Conservation (phyloP, 92 coral and sea anemone genomes). For the Epizoanthus illoricatus region DNA sequence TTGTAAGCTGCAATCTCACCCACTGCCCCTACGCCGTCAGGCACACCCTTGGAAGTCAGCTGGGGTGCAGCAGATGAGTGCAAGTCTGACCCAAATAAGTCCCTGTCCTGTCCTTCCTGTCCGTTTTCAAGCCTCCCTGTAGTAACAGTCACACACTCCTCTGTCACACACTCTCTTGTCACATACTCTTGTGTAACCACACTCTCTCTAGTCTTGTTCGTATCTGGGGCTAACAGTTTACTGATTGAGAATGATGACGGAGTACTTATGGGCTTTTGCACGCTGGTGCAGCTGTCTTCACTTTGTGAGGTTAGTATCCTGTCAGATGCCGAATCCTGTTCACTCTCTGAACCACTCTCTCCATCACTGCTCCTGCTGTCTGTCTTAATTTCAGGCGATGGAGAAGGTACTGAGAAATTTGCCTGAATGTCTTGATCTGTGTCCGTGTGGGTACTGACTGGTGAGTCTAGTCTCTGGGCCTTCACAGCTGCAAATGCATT, state of each 20-base stretch:
- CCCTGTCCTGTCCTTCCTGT: conserved; percentile 56
- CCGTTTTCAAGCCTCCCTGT: conserved; percentile 62
- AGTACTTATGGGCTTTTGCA: conserved; percentile 24
- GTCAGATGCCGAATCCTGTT: conserved; percentile 2
- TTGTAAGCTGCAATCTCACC: conserved; percentile 65
- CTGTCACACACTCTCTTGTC: conserved; percentile 39
- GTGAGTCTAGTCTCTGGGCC: conserved; percentile 48
- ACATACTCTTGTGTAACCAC: not conserved
- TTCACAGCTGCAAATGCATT: conserved; percentile 58
- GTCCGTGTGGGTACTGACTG: conserved; percentile 43
- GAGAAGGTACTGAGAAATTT: not conserved
- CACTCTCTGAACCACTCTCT: conserved; percentile 38
- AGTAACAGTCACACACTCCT: conserved; percentile 40
- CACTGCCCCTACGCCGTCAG: conserved; percentile 67
- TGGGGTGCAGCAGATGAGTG: conserved; percentile 51
- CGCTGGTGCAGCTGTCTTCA: conserved; percentile 32
- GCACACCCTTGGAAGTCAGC: conserved; percentile 74
- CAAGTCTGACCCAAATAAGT: conserved; percentile 32
- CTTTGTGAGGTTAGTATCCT: conserved; percentile 21
- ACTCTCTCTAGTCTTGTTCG: conserved; percentile 45
- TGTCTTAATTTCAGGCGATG: conserved; percentile 9
- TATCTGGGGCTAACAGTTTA: conserved; percentile 73
- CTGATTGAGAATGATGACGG: conserved; percentile 77
- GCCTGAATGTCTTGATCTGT: conserved; percentile 39
- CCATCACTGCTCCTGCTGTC: conserved; percentile 26